phyloP scores from a whole-genome alignment of 1,140 invertebrate genomes.

The Capitella teleta region DNA sequence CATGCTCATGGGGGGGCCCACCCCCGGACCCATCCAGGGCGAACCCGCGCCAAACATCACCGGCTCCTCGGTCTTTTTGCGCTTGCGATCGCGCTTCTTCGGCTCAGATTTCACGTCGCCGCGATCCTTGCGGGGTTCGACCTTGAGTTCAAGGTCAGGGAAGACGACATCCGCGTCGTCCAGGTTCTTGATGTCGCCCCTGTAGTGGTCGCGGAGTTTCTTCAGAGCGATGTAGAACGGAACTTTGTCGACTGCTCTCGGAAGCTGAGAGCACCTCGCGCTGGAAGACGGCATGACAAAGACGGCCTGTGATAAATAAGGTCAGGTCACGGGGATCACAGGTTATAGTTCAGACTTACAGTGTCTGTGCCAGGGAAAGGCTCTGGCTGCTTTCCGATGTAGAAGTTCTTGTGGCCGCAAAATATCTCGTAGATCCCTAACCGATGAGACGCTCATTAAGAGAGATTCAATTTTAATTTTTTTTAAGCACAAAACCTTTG shows the following conservation, averaged over 20 bases:
- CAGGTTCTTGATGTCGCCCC: slow-evolving; percentile 71
- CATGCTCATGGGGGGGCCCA: no score
- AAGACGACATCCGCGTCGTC: slow-evolving; percentile 88
- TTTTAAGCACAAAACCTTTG: slow-evolving; percentile 52
- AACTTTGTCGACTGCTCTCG: slow-evolving; percentile 88
- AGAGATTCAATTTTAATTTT: neutral
- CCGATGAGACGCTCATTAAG: slow-evolving; percentile 12
- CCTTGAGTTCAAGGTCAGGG: slow-evolving; percentile 42
- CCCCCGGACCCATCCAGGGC: no score
- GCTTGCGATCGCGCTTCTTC: neutral
- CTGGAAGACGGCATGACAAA: slow-evolving; percentile 98
- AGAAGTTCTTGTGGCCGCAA: slow-evolving; percentile 92
- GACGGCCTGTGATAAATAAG: slow-evolving; percentile 60
- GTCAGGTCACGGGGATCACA: neutral
- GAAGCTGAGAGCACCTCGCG: slow-evolving; percentile 86
- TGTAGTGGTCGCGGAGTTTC: slow-evolving; percentile 88
- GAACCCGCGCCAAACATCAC: no score
- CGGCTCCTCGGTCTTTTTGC: neutral
- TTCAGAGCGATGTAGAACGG: slow-evolving; percentile 90
- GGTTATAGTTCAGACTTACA: slow-evolving; percentile 49
- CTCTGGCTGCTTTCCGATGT: slow-evolving; percentile 88
- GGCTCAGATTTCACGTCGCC: neutral
- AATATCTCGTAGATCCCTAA: slow-evolving; percentile 85
- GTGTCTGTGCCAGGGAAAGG: slow-evolving; percentile 84
- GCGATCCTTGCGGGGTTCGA: slow-evolving; percentile 8